These are phyloP conservation scores for Erebia epiphron DNA, from an alignment of 2,888 invertebrate genomes.

Conservation along the genomic window DNA sequence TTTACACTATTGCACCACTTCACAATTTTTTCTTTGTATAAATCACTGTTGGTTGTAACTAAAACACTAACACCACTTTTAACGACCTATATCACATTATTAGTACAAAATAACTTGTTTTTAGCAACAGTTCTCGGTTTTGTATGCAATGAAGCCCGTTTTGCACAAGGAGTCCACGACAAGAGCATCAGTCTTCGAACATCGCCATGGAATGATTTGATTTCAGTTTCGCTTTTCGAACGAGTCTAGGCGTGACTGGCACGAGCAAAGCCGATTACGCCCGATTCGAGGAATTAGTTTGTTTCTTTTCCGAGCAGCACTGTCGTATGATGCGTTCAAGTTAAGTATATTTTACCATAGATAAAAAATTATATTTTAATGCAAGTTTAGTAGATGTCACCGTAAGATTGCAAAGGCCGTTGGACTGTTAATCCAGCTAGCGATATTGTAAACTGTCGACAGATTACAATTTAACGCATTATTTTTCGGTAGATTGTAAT, in stretches of 20 bases:
- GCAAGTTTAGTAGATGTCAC: too few species aligned
- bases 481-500: too few species aligned
- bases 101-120: slow-evolving; percentile 66
- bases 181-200: slow-evolving; percentile 80
- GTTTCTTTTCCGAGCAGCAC: slow-evolving; percentile 40
- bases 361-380: too few species aligned
- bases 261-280: slow-evolving; percentile 68
- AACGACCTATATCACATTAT: slow-evolving; percentile 72
- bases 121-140: slow-evolving; percentile 68
- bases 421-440: too few species aligned
- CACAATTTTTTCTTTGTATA: slow-evolving; percentile 62
- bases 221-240: slow-evolving; percentile 79
- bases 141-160: slow-evolving; percentile 72
- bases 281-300: slow-evolving; percentile 54
- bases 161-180: slow-evolving; percentile 73
- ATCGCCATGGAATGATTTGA: slow-evolving; percentile 81
- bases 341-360: too few species aligned
- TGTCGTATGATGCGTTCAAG: too few species aligned
- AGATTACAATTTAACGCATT: too few species aligned
- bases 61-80: slow-evolving; percentile 74
- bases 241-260: slow-evolving; percentile 82
- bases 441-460: too few species aligned
- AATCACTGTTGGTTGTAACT: slow-evolving; percentile 66
- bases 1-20: slow-evolving; percentile 74
- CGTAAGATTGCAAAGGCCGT: too few species aligned